phyloP scores from a whole-genome alignment of 1,140 invertebrate species.

The Drosophila neocordata region DNA sequence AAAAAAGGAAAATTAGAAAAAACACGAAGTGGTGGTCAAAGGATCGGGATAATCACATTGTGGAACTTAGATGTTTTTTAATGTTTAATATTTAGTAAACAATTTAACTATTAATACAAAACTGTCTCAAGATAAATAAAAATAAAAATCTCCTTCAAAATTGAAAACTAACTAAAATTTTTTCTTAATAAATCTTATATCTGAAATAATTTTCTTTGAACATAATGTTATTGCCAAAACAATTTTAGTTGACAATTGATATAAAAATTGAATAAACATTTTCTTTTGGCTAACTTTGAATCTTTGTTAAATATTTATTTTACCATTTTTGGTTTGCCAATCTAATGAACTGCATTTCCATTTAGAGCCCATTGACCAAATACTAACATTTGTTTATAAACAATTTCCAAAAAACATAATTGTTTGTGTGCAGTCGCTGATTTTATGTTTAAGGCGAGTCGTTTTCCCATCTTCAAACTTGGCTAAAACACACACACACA shows the following conservation, averaged over 20 bases:
- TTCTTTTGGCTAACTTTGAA: constrained; percentile 1
- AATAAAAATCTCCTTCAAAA: no score
- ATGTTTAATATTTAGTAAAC: no score
- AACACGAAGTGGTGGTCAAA: no score
- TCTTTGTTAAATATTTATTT: constrained; percentile 1
- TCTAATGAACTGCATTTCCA: constrained; percentile 16
- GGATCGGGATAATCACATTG: no score
- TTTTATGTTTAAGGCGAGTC: constrained; percentile 16
- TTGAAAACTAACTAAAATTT: no score
- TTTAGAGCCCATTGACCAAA: constrained; percentile 12
- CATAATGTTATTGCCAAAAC: no score
- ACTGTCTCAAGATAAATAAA: no score
- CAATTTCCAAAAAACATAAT: constrained; percentile 8
- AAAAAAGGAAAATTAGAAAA: no score
- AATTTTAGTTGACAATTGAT: neutral
- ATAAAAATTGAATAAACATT: constrained; percentile 1
- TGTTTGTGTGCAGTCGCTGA: neutral
- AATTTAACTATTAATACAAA: no score
- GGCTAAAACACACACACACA: neutral
- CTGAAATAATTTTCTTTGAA: neutral
- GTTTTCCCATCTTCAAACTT: constrained; percentile 19
- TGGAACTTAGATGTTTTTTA: no score
- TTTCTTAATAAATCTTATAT: neutral
- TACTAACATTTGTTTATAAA: constrained; percentile 6
- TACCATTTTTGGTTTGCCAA: neutral